phyloP scores from a whole-genome alignment of 2,797 vertebrate species.

The Phoebastria nigripes region DNA sequence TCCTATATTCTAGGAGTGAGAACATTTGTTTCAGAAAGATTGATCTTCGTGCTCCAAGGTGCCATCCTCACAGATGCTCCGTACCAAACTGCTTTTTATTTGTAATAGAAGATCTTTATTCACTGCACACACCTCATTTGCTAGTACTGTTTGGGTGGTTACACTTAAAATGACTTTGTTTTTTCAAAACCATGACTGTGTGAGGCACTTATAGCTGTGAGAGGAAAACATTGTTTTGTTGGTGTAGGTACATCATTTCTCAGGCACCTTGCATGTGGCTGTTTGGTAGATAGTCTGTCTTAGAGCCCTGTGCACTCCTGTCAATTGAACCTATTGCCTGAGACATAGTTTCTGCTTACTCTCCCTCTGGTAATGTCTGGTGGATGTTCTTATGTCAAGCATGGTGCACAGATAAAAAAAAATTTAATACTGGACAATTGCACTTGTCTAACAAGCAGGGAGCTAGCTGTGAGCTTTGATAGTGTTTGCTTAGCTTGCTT shows the following conservation, averaged over 20 bases:
- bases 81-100: not conserved
- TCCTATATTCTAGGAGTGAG: not conserved
- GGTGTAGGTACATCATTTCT: not conserved
- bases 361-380: not conserved
- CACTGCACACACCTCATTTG: not conserved
- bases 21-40: not conserved
- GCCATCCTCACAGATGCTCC: not conserved
- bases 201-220: not conserved
- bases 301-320: not conserved
- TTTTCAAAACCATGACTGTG: not conserved
- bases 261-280: not conserved
- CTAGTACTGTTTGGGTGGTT: not conserved
- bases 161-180: not conserved
- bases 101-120: not conserved
- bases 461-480: not conserved
- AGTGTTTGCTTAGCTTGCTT: not conserved
- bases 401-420: not conserved
- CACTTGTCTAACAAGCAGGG: not conserved
- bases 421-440: not conserved
- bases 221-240: not conserved
- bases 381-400: not conserved
- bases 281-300: not conserved
- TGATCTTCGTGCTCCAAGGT: not conserved
- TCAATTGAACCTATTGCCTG: not conserved
- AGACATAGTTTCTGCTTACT: not conserved